Evolutionary conservation across 1,140 invertebrate species (phyloP).

Genomic region (Drosophila rhopaloa): DNA sequence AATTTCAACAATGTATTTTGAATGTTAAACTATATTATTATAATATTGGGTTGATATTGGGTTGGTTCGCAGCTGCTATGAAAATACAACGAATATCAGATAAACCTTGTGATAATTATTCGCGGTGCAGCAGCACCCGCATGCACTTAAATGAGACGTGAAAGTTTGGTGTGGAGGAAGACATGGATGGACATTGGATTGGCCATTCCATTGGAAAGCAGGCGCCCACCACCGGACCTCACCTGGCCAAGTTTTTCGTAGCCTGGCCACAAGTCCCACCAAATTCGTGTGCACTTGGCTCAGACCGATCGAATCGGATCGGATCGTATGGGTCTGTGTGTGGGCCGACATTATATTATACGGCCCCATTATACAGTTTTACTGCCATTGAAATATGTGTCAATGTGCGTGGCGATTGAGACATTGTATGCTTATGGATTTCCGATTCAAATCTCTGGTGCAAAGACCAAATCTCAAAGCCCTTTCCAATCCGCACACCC

Average conservation of each 20-base stretch:
- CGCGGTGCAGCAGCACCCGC: conserved; percentile 58
- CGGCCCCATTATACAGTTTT: conserved; percentile 66
- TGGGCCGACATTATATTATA: conserved; percentile 50
- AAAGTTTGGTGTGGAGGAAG: conserved; percentile 62
- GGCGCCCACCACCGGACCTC: conserved; percentile 43
- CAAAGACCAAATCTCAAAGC: conserved; percentile 32
- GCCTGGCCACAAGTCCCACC: conserved; percentile 42
- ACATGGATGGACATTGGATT: conserved; percentile 30
- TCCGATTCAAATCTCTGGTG: conserved; percentile 47
- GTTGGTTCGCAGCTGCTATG: too few relatives aligned
- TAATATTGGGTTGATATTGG: too few relatives aligned
- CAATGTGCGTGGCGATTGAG: conserved; percentile 67
- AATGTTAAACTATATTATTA: too few relatives aligned
- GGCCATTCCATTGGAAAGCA: conserved; percentile 63
- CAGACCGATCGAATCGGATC: not conserved
- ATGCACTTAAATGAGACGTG: conserved; percentile 78
- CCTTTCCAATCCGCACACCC: conserved; percentile 61
- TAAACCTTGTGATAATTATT: not conserved
- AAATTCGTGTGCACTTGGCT: conserved; percentile 45
- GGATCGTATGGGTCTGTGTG: conserved; percentile 33
- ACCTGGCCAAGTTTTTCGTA: conserved; percentile 20
- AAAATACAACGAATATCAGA: not conserved
- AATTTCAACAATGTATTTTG: too few relatives aligned
- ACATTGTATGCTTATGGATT: conserved; percentile 68
- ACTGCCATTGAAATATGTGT: conserved; percentile 71